phyloP scores from a whole-genome alignment of 2,797 vertebrate genomes.

The Pipistrellus kuhlii region DNA sequence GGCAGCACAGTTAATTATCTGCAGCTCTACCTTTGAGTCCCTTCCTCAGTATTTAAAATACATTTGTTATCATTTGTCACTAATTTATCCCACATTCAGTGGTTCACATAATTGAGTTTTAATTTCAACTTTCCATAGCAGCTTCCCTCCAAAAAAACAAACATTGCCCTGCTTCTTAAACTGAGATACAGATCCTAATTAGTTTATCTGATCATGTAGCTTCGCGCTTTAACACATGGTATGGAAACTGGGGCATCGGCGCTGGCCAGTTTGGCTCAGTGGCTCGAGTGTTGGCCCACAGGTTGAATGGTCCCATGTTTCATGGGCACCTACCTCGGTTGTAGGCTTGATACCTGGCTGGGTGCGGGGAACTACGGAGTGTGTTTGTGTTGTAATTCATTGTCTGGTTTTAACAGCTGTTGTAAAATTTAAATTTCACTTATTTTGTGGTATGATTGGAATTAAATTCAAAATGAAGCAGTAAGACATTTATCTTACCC shows the following conservation, averaged over 20 bases:
- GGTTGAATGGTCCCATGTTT: no score
- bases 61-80: background rate
- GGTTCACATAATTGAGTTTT: conserved; percentile 17
- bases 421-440: background rate
- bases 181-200: background rate
- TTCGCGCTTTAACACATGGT: background rate
- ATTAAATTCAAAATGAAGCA: conserved; percentile 37
- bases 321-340: no score
- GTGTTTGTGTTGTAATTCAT: background rate
- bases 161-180: background rate
- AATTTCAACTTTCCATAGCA: background rate
- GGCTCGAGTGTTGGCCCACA: no score
- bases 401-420: conserved; percentile 23
- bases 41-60: background rate
- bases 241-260: background rate
- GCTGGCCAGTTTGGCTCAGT: no score
- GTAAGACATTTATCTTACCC: background rate
- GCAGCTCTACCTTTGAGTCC: background rate
- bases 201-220: background rate
- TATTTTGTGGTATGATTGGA: background rate
- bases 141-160: background rate
- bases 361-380: background rate
- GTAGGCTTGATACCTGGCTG: no score
- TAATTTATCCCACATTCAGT: background rate
- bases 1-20: background rate